These are phyloP conservation scores for Channa striata DNA, from an alignment of 2,797 vertebrate species.

Conservation along the genomic window DNA sequence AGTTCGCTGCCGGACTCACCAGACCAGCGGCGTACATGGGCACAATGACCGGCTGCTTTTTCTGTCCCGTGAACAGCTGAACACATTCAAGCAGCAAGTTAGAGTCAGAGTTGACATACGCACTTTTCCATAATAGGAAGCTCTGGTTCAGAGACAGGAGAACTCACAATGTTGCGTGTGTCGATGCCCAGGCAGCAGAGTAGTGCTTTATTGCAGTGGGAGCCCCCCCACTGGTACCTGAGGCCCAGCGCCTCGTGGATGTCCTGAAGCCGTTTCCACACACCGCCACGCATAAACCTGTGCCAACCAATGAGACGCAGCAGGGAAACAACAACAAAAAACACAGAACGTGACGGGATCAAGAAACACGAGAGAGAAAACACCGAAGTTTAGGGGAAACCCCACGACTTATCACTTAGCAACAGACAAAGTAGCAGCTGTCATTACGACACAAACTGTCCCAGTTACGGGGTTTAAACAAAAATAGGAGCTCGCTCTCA, in stretches of 20 bases:
- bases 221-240: slow-evolving; percentile 96
- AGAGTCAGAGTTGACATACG: neutral
- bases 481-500: slow-evolving; percentile 45
- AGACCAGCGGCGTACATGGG: slow-evolving; percentile 98
- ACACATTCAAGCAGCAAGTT: slow-evolving; percentile 44
- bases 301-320: slow-evolving; percentile 18
- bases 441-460: no score
- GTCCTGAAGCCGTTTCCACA: slow-evolving; percentile 94
- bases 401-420: no score
- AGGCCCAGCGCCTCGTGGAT: slow-evolving; percentile 93
- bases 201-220: slow-evolving; percentile 96
- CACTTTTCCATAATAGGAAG: no score
- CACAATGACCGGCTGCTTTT: slow-evolving; percentile 98
- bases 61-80: slow-evolving; percentile 98
- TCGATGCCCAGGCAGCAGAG: slow-evolving; percentile 97
- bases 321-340: neutral
- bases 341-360: neutral
- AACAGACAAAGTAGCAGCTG: no score
- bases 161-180: slow-evolving; percentile 97
- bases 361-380: neutral
- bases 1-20: slow-evolving; percentile 84
- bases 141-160: no score
- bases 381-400: no score
- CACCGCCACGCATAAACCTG: slow-evolving; percentile 82
- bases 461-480: no score